Evolutionary conservation across 1,140 invertebrate species (phyloP), one percentile per base, ranked within the genome.

Genomic region (Heliconius eleuchia): DNA sequence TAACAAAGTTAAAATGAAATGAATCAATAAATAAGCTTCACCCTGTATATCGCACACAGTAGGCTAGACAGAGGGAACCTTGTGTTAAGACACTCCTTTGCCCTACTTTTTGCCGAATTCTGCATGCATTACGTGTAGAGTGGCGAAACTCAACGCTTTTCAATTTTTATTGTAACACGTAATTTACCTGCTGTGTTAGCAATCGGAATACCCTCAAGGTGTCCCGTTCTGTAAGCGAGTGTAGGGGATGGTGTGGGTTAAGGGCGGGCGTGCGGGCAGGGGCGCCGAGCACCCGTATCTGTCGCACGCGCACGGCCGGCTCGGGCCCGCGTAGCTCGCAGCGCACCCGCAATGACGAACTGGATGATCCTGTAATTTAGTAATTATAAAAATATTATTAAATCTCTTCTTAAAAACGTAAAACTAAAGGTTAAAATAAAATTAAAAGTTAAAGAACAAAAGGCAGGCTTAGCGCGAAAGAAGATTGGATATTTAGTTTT

Each of bases 171-270:
- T 52, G 50, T 19, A 18, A 19, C 6, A 71, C n/a, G 23, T 23
- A 50, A 11, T 34, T 30, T 71, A 90, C 98, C 96, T 98, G 97
- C 82, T 98, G 97, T 0, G 98, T 99, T 8, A 99, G 97, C 1
- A 99, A 95, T n/a, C 98, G 95, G 90, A 99, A 99, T 0, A 99
- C 98, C 87, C 98, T 96, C 13, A 99, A 93, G 0, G 99, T 99
- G 95, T 99, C 98, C 18, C 97, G 95, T 95, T 99, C 98, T 86
- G 98, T 98, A 88, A 98, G 97, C 74, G 96, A 96, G 86, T 98
- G 97, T 78, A 98, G 97, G 46, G 98, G 97, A n/a, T 95, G 95
- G 19, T 66, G 95, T 30, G 6, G 82, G 83, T 66, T 66, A n/a
- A 66, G 3, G 27, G 11, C 50, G 98, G 96, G 16, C 50, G 98